Evolutionary conservation across 2,797 vertebrate species (phyloP), one percentile per base, ranked within the genome.

Genomic region (Hirundo rustica): DNA sequence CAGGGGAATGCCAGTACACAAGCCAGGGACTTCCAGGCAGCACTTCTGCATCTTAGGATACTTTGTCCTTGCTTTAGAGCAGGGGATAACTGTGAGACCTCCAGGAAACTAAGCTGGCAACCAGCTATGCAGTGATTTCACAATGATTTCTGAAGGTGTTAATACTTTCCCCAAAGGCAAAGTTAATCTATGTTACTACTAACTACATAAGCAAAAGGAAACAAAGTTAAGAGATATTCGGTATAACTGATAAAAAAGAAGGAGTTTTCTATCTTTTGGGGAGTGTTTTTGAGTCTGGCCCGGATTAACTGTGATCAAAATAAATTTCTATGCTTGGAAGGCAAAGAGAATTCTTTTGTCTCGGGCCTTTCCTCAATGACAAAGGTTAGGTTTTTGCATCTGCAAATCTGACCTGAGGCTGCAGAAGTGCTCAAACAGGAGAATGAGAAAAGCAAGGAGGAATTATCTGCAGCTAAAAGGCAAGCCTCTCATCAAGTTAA

Each of bases 391-490:
- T 20, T 94, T 93, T 88, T 76, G 83, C 66, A 88, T 88, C 88
- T 76, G 42, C 67, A 68, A 79, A 53, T 78, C 73, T 88, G 89
- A 92, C 88, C 89, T 29, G 61, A 76, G 77, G 76, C 92, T 89
- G 85, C 88, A 89, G 74, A 88, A 88, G 13, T 20, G 30, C 62
- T 93, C 58, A 72, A 79, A 86, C 15, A 88, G 78, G 66, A 93
- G 65, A 72, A 78, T 0, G 15, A 73, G 73, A 62, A 91, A 86
- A 90, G 67, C 60, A 54, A 76, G 89, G 44, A 88, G 60, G 74
- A 76, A 82, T 89, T 92, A 94, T 74, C 55, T 70, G 71, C 80
- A 78, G 79, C 71, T 79, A 64, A 81, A 88, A 90, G 79, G 34
- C 83, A 92, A 95, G 53, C 38, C 51, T 88, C 85, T 34, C 34